Percentiles rank a stretch among this genome's conserved stretches.
These are phyloP conservation scores for Cheilosia variabilis DNA, from an alignment of 2,888 invertebrate genomes.

Conservation along the genomic window DNA sequence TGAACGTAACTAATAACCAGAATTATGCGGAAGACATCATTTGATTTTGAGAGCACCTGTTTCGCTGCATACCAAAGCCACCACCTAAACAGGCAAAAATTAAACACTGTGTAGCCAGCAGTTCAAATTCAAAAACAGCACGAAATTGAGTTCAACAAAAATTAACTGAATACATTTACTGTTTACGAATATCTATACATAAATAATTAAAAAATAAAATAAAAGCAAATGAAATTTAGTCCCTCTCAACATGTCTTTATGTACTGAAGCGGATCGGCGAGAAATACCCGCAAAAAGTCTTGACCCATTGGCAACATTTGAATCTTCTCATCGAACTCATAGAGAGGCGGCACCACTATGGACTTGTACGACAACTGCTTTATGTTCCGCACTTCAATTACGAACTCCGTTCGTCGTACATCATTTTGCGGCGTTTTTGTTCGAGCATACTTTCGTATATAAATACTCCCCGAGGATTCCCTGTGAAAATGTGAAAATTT, in stretches of 20 bases:
- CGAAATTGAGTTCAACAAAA: too few relatives aligned
- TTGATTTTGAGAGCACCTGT: too few relatives aligned
- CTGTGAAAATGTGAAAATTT: slow-evolving; percentile 7
- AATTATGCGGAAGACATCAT: too few relatives aligned
- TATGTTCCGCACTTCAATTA: slow-evolving; percentile 67
- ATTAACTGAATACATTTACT: too few relatives aligned
- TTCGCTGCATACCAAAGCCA: too few relatives aligned
- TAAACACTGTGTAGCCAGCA: too few relatives aligned
- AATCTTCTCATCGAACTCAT: slow-evolving; percentile 65
- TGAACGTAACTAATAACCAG: too few relatives aligned
- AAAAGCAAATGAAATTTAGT: slow-evolving; percentile 3
- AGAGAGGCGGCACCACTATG: slow-evolving; percentile 51
- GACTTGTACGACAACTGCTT: slow-evolving; percentile 56
- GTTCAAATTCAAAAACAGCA: too few relatives aligned
- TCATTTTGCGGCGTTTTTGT: slow-evolving; percentile 50
- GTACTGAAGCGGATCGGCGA: slow-evolving; percentile 50
- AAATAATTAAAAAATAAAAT: slow-evolving; percentile 1
- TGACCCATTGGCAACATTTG: slow-evolving; percentile 54
- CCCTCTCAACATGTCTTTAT: slow-evolving; percentile 21
- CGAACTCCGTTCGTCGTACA: slow-evolving; percentile 37
- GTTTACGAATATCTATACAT: neutral
- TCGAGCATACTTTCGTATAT: slow-evolving; percentile 52
- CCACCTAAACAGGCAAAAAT: too few relatives aligned
- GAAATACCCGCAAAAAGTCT: slow-evolving; percentile 51
- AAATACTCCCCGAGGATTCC: slow-evolving; percentile 56